These are phyloP conservation scores for Pammene aurita DNA, from an alignment of 2,888 invertebrate genomes.

Conservation along the genomic window DNA sequence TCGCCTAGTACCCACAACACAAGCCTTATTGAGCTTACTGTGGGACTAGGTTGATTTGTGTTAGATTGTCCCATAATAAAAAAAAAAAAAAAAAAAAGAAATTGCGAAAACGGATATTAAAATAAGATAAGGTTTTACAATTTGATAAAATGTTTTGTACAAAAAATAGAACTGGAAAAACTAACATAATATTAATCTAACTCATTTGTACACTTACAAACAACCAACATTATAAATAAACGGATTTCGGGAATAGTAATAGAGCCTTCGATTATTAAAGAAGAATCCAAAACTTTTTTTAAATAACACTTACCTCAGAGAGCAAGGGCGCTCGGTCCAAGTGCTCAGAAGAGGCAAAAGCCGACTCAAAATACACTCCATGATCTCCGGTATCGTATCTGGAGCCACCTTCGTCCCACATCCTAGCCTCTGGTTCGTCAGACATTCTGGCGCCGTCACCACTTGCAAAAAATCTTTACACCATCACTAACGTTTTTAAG, in stretches of 20 bases:
- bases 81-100: neutral
- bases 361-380: slow-evolving; percentile 72
- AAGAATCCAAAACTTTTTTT: neutral
- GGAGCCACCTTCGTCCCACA: slow-evolving; percentile 77
- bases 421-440: slow-evolving; percentile 78
- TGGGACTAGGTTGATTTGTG: too few species aligned
- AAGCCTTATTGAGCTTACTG: too few species aligned
- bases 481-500: slow-evolving; percentile 8
- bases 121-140: slow-evolving; percentile 12
- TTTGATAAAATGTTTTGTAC: neutral
- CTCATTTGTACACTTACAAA: neutral
- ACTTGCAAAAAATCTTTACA: slow-evolving; percentile 19
- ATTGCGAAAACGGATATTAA: slow-evolving; percentile 13
- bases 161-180: neutral
- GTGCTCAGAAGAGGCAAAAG: slow-evolving; percentile 76
- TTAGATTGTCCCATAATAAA: too few species aligned
- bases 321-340: slow-evolving; percentile 76
- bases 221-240: neutral
- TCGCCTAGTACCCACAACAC: too few species aligned
- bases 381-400: slow-evolving; percentile 69
- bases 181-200: neutral
- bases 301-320: slow-evolving; percentile 64
- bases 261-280: too few species aligned
- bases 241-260: neutral
- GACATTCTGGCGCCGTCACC: slow-evolving; percentile 76